phyloP scores from a whole-genome alignment of 2,888 invertebrate species.

The Campoplex capitator region DNA sequence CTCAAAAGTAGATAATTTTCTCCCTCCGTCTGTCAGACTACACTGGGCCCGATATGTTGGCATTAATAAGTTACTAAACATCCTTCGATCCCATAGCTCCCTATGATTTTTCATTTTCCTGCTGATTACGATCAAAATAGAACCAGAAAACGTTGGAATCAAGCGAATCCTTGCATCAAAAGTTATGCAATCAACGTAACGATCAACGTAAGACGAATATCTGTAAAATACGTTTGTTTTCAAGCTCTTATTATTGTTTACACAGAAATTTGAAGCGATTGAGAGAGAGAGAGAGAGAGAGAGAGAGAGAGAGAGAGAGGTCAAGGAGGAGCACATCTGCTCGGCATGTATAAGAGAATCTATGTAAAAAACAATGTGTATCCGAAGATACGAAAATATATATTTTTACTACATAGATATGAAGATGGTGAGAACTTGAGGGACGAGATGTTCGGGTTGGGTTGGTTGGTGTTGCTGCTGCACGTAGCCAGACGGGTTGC shows the following conservation, averaged over 20 bases:
- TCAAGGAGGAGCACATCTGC: not conserved
- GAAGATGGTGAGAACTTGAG: slow-evolving; percentile 48
- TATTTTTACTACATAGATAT: slow-evolving; percentile 20
- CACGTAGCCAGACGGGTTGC: slow-evolving; percentile 76
- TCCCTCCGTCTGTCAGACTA: slow-evolving; percentile 13
- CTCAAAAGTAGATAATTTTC: not conserved
- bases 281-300: no score
- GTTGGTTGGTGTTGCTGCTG: slow-evolving; percentile 66
- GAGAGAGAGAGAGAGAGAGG: no score
- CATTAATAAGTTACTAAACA: not conserved
- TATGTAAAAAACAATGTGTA: slow-evolving; percentile 37
- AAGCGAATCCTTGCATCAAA: not conserved
- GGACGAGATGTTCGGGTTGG: slow-evolving; percentile 57
- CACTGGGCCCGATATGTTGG: not conserved
- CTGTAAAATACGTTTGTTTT: not conserved
- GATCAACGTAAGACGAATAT: not conserved
- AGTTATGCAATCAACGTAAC: not conserved
- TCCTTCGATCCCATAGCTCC: not conserved
- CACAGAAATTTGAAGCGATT: not conserved
- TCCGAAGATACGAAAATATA: slow-evolving; percentile 8
- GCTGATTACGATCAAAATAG: not conserved
- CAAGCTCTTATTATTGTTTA: not conserved
- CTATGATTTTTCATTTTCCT: no score
- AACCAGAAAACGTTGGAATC: not conserved
- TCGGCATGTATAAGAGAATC: not conserved